Conservation (phyloP, 2,797 vertebrate genomes). For the Lacerta agilis region DNA sequence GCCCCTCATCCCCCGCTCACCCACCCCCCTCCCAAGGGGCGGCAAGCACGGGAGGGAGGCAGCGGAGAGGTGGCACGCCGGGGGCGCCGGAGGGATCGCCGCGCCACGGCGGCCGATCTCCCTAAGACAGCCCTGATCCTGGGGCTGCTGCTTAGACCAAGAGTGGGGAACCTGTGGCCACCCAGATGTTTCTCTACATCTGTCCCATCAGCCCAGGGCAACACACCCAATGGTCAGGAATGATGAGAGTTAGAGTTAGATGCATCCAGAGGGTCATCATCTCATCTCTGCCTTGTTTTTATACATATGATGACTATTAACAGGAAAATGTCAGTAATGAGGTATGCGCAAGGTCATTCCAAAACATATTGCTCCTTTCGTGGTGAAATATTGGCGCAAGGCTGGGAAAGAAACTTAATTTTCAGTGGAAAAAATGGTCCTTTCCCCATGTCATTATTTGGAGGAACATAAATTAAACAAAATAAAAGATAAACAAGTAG, state of each 20-base stretch:
- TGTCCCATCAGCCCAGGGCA: not conserved
- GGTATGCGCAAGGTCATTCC: not conserved
- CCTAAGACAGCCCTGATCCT: not conserved
- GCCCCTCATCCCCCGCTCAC: too few relatives aligned
- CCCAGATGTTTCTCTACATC: not conserved
- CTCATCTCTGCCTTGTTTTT: not conserved
- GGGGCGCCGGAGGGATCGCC: too few relatives aligned
- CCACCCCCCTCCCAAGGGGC: too few relatives aligned
- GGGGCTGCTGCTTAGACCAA: not conserved
- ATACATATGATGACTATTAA: not conserved
- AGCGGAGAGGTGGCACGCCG: too few relatives aligned
- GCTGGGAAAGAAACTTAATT: not conserved
- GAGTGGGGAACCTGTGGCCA: not conserved
- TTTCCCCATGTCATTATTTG: not conserved
- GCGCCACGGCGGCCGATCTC: too few relatives aligned
- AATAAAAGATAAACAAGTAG: not conserved
- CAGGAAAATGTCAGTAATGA: not conserved
- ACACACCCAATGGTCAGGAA: not conserved
- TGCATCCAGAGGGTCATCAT: not conserved
- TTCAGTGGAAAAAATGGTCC: not conserved
- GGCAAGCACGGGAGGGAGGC: too few relatives aligned
- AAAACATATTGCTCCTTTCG: not conserved
- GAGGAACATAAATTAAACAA: not conserved
- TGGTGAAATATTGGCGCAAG: not conserved
- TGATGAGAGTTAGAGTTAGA: not conserved